Conservation (phyloP, 30 jellyfish, hydroid and myxozoan species). For the Hydra vulgaris region DNA sequence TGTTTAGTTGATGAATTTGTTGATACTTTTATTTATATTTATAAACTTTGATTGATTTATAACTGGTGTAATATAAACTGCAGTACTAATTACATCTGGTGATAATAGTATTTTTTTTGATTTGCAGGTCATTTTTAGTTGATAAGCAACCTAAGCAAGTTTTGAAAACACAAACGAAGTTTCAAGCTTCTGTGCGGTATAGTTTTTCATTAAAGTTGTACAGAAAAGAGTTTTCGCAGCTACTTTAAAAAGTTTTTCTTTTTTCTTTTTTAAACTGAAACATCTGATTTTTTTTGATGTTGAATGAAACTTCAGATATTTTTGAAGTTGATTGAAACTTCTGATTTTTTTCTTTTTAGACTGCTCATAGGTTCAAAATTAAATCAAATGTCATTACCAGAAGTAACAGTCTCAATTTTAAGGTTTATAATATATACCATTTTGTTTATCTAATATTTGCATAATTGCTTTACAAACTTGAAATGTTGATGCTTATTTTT, state of each 20-base stretch:
- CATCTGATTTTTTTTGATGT: not conserved
- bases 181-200: conserved; percentile 94
- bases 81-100: no score
- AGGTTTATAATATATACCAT: conserved; percentile 28
- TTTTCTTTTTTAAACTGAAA: not conserved
- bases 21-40: no score
- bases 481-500: not conserved
- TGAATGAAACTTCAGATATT: no score
- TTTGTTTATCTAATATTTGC: not conserved
- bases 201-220: no score
- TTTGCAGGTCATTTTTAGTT: conserved; percentile 65
- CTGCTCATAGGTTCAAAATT: conserved; percentile 65
- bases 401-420: conserved; percentile 58
- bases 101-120: no score
- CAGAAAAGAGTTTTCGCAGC: not conserved
- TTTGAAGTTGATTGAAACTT: no score
- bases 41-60: no score
- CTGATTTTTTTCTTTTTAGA: conserved; percentile 28
- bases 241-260: not conserved
- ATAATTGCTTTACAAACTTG: not conserved
- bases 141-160: conserved; percentile 95
- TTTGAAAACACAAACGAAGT: conserved; percentile 74
- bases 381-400: conserved; percentile 75
- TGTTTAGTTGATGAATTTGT: not conserved
- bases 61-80: no score